Base-by-base conservation (phyloP, 2,113 vertebrate species). In the Sorex araneus region DNA sequence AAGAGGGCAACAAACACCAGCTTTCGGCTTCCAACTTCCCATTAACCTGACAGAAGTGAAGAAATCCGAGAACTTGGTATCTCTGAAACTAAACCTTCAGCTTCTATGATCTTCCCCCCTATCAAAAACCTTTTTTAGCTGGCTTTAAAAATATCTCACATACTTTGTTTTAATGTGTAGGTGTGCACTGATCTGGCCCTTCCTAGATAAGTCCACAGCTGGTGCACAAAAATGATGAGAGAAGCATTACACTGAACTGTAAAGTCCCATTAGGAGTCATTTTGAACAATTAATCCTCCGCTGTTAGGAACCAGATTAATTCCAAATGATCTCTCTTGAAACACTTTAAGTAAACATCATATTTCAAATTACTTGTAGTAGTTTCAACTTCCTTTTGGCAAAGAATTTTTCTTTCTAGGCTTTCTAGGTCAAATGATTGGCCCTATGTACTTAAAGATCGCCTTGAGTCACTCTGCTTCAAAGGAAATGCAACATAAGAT, bases 281-380 rank as follows among this genome's bases (percentile, higher is more conserved):
- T 80, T 28, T 32, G 57, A 50, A 80, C 27, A 84, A 67, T 57
- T 84, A 90, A 92, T 87, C 75, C 87, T 64, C 30, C 82, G 63
- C 93, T 80, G 85, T 57, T 87, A 64, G 81, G 93, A 75, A 71
- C 32, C 74, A 93, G 45, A 84, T 78, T 91, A 97, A 92, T 16
- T 86, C 82, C 93, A 77, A 93, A 88, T 73, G 8, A 78, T 34
- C 90, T 91, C 67, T 92, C 87, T 87, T 2, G 2, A 92, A 93
- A 30, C 88, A 64, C 50, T 84, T 80, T 81, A 90, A 73, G 73
- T 27, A 84, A 95, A 89, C 54, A 87, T 77, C 54, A 75, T 60
- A 74, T 85, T 85, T 91, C 94, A 91, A 36, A 92, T 91, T 28
- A 87, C 70, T 89, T 87, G 4, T 0, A 12, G 89, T 12, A 15